Base-by-base conservation (phyloP, 2,113 vertebrate genomes). In the Clinocottus analis region DNA sequence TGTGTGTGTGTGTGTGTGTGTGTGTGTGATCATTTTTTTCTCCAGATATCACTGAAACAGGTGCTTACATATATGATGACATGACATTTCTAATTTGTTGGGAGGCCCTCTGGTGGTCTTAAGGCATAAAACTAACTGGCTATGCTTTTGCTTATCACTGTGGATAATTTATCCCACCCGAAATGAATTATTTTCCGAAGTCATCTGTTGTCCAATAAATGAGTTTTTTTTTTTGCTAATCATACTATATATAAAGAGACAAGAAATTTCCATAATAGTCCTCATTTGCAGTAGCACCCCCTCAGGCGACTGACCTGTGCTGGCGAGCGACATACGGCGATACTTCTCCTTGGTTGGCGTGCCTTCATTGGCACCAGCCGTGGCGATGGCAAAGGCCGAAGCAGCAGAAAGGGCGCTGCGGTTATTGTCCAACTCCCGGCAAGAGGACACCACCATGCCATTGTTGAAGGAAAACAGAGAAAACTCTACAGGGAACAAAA, bases 311-410 rank as follows among this genome's bases (percentile, higher is more conserved):
- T 53, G 74, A 98, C 98, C 98, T 93, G 97, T 92, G 3, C 95
- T 96, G 73, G 97, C 98, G 0, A 99, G 87, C 9, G 98, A 99
- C 98, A 99, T 97, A 58, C 98, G 95, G 14, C 98, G 94, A 91
- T 97, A 98, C 83, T 97, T 98, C 93, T 99, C 98, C 93, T 99
- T 99, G 93, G 95, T 97, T 0, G 98, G 96, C 2, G 98, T 96
- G 10, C 97, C 97, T 85, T 99, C 97, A 1, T 98, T 99, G 92
- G 97, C 98, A 0, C 98, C 98, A 0, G 97, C 98, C 0, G 98
- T 99, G 33, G 98, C 98, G 1, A 99, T 99, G 66, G 98, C 98
- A 3, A 99, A 99, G 63, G 98, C 98, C 0, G 98, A 99, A 61
- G 98, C 95, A 0, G 98, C 98, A 0, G 97, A 99, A 8, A 99